A percentile compares a stretch with the other conserved stretches of the same genome.
phyloP scores from a whole-genome alignment of 2,113 vertebrate species.

The Maccullochella peelii region DNA sequence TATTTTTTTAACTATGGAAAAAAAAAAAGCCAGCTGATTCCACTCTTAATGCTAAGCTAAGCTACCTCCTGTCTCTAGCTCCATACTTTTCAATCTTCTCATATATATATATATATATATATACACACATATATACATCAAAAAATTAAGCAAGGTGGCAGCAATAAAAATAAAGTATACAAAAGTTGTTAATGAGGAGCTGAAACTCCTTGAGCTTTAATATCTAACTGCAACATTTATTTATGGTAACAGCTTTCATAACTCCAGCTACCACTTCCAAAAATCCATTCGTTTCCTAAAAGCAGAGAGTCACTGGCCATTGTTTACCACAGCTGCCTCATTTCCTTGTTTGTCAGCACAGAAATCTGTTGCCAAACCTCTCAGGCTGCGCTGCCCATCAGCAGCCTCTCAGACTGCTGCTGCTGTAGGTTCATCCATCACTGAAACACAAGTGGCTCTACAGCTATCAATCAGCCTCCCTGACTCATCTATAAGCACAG shows the following conservation, averaged over 20 bases:
- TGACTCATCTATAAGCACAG: neutral
- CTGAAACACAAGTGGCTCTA: slow-evolving; percentile 10
- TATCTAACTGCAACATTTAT: neutral
- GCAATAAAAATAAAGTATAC: neutral
- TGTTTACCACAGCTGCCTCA: slow-evolving; percentile 47
- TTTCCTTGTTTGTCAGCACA: slow-evolving; percentile 51
- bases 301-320: slow-evolving; percentile 6
- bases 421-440: slow-evolving; percentile 52
- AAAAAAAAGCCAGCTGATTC: neutral
- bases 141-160: neutral
- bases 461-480: slow-evolving; percentile 45
- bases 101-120: no score
- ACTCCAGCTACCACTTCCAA: slow-evolving; percentile 3
- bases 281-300: slow-evolving; percentile 31
- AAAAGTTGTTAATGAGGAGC: neutral
- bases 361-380: slow-evolving; percentile 45
- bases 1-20: neutral
- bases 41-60: neutral
- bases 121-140: no score
- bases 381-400: slow-evolving; percentile 35
- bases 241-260: neutral
- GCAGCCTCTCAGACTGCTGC: slow-evolving; percentile 28
- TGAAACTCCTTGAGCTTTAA: neutral
- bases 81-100: neutral
- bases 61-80: neutral